Conservation (phyloP, 2,113 vertebrate species). For the Dicrurus megarhynchus region DNA sequence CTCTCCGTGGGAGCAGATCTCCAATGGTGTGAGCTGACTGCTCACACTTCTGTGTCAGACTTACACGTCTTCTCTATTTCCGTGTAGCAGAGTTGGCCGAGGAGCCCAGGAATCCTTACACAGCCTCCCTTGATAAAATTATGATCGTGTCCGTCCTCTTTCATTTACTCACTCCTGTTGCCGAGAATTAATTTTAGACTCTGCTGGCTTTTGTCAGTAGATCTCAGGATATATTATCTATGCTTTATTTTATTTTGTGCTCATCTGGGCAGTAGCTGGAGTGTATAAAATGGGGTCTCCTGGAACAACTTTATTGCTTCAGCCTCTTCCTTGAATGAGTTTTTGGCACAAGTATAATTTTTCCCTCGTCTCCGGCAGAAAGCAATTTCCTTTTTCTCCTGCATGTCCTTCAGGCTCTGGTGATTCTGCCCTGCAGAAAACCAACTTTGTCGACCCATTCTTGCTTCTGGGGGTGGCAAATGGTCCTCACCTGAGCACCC, state of each 20-base stretch:
- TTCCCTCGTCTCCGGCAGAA: not conserved
- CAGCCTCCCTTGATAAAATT: not conserved
- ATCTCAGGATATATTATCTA: not conserved
- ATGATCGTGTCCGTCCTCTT: not conserved
- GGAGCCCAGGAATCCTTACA: not conserved
- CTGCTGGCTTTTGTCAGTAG: conserved; percentile 14
- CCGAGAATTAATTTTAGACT: not conserved
- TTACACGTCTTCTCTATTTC: not conserved
- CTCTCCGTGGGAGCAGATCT: not conserved
- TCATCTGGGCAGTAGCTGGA: conserved; percentile 18
- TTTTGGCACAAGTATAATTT: not conserved
- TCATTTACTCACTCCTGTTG: not conserved
- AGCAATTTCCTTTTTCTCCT: conserved; percentile 35
- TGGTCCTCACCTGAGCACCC: not conserved
- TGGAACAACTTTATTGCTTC: conserved; percentile 28
- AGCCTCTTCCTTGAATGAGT: not conserved
- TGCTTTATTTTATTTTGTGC: conserved; percentile 13
- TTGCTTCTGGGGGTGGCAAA: not conserved
- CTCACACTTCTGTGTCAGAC: not conserved
- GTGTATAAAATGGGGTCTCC: conserved; percentile 17
- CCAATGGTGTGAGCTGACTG: not conserved
- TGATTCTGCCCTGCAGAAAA: not conserved
- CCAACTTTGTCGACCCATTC: not conserved
- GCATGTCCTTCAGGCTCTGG: not conserved
- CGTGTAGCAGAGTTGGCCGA: not conserved